These are phyloP conservation scores for Therioaphis trifolii DNA, from an alignment of 2,888 invertebrate species.

Conservation along the genomic window DNA sequence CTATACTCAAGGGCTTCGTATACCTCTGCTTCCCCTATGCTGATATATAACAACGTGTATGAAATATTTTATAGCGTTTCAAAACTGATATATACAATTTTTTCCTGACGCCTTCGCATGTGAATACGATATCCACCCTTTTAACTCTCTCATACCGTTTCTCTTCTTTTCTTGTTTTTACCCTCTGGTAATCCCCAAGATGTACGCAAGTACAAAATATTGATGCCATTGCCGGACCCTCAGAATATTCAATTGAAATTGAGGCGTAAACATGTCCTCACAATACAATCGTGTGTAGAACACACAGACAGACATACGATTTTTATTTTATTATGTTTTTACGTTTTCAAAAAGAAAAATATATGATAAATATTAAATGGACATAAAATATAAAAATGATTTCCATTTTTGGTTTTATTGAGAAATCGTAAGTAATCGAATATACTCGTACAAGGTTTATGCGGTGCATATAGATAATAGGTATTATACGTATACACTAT, in stretches of 20 bases:
- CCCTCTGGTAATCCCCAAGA: conserved; percentile 58
- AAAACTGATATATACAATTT: conserved; percentile 61
- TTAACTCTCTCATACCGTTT: neutral
- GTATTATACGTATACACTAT: too few relatives aligned
- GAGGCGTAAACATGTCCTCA: conserved; percentile 51
- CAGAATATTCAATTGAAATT: conserved; percentile 56
- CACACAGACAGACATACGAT: conserved; percentile 26
- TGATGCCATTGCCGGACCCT: conserved; percentile 55
- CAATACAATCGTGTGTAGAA: conserved; percentile 22
- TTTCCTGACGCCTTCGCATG: conserved; percentile 60
- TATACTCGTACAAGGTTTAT: too few relatives aligned
- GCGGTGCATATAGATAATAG: too few relatives aligned
- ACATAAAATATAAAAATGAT: neutral
- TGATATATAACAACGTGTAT: conserved; percentile 58
- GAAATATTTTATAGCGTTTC: conserved; percentile 60
- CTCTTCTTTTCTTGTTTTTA: conserved; percentile 35
- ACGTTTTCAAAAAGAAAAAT: conserved; percentile 24
- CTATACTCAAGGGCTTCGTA: conserved; percentile 54
- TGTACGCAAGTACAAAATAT: conserved; percentile 46
- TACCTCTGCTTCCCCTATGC: neutral
- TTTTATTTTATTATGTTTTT: neutral
- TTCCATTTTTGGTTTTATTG: neutral
- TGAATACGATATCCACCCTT: conserved; percentile 45
- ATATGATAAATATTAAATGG: conserved; percentile 30
- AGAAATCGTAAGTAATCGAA: neutral